These are phyloP conservation scores for Dryas iulia DNA, from an alignment of 1,140 invertebrate genomes.

Conservation along the genomic window DNA sequence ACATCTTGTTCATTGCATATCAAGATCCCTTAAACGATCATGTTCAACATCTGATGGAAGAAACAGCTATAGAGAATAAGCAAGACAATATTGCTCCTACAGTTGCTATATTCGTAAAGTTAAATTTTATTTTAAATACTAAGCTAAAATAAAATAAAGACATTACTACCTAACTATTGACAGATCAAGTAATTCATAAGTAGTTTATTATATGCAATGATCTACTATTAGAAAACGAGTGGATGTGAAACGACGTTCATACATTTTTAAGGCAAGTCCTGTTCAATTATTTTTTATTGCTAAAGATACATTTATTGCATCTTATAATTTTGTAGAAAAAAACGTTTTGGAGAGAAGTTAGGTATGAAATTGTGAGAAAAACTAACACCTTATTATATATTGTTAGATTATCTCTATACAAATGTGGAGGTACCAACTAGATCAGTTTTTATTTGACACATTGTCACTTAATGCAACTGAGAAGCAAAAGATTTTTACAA, in stretches of 20 bases:
- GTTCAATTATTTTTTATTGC: too few relatives aligned
- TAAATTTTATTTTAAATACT: neutral
- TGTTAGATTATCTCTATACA: neutral
- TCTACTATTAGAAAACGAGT: conserved; percentile 1
- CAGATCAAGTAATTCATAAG: neutral
- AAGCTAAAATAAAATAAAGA: conserved; percentile 2
- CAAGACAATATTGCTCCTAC: conserved; percentile 19
- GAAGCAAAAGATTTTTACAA: neutral
- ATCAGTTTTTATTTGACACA: conserved; percentile 8
- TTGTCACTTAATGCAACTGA: neutral
- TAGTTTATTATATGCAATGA: neutral
- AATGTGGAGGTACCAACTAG: conserved; percentile 5
- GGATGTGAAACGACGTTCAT: neutral
- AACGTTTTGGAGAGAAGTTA: too few relatives aligned
- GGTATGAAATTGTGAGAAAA: neutral
- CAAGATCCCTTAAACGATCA: conserved; percentile 47
- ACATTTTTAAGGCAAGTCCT: neutral
- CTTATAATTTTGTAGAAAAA: too few relatives aligned
- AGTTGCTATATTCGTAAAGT: conserved; percentile 1
- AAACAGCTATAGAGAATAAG: conserved; percentile 57
- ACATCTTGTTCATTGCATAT: conserved; percentile 54
- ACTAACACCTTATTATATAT: neutral
- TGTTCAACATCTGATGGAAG: conserved; percentile 41
- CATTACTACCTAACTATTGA: neutral
- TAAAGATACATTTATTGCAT: too few relatives aligned